Evolutionary conservation across 2,797 vertebrate genomes (phyloP).

Genomic region (Dryobates pubescens): DNA sequence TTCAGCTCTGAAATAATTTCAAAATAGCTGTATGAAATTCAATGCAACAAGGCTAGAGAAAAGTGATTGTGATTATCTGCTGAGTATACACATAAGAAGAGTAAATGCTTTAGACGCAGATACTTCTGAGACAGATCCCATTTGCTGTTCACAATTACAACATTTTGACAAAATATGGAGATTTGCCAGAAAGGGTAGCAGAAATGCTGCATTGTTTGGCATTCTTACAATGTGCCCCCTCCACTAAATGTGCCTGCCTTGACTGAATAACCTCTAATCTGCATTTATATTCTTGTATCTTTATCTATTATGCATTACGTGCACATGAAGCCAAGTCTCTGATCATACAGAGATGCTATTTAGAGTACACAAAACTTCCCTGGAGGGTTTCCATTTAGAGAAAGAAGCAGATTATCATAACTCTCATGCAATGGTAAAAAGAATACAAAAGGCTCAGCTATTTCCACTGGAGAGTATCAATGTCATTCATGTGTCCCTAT

Average conservation of each 20-base stretch:
- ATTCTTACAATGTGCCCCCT: slow-evolving; percentile 33
- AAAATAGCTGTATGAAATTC: slow-evolving; percentile 29
- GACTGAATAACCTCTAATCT: slow-evolving; percentile 73
- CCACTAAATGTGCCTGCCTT: slow-evolving; percentile 31
- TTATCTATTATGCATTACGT: slow-evolving; percentile 64
- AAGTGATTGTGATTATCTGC: slow-evolving; percentile 20
- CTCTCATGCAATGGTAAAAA: slow-evolving; percentile 41
- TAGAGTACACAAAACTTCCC: slow-evolving; percentile 78
- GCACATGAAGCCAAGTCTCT: slow-evolving; percentile 67
- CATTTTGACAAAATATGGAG: background rate
- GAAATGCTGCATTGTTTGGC: background rate
- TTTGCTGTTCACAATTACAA: slow-evolving; percentile 21
- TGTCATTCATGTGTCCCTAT: slow-evolving; percentile 54
- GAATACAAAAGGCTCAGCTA: slow-evolving; percentile 57
- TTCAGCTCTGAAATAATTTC: slow-evolving; percentile 36
- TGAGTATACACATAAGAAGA: background rate
- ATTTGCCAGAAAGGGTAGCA: slow-evolving; percentile 21
- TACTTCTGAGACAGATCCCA: slow-evolving; percentile 18
- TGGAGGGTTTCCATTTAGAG: slow-evolving; percentile 74
- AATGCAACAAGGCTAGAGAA: background rate
- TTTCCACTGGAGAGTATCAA: slow-evolving; percentile 51
- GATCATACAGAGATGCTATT: slow-evolving; percentile 75
- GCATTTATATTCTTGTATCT: slow-evolving; percentile 59
- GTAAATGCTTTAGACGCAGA: background rate
- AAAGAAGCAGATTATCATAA: slow-evolving; percentile 56